Evolutionary conservation across 2,113 vertebrate species (phyloP).

Genomic region (Trinectes maculatus): DNA sequence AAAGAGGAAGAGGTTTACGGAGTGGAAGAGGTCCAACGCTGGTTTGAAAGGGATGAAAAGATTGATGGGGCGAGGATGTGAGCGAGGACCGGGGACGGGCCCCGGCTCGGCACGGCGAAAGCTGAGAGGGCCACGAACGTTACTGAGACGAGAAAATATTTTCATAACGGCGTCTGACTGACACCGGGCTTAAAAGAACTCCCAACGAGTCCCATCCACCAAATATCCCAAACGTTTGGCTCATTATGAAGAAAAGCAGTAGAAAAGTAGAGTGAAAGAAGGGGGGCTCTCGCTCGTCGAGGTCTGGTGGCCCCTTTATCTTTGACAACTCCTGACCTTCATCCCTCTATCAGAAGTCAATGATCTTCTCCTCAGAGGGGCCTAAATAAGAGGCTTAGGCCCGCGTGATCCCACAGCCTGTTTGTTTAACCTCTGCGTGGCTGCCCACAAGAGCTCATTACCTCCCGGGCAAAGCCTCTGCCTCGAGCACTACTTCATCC

Average conservation of each 20-base stretch:
- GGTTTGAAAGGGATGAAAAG: slow-evolving; percentile 43
- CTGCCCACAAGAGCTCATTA: slow-evolving; percentile 70
- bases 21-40: slow-evolving; percentile 35
- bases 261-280: background rate
- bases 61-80: slow-evolving; percentile 42
- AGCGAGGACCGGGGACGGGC: slow-evolving; percentile 16
- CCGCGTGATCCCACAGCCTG: slow-evolving; percentile 72
- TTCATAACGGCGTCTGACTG: slow-evolving; percentile 46
- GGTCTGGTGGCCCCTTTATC: slow-evolving; percentile 23
- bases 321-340: slow-evolving; percentile 54
- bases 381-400: slow-evolving; percentile 74
- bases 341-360: slow-evolving; percentile 73
- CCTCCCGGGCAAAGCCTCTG: slow-evolving; percentile 21
- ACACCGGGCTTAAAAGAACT: slow-evolving; percentile 49
- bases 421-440: slow-evolving; percentile 76
- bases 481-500: slow-evolving; percentile 19
- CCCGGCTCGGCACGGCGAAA: slow-evolving; percentile 31
- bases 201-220: slow-evolving; percentile 5
- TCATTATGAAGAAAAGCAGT: slow-evolving; percentile 13
- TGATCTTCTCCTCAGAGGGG: slow-evolving; percentile 73
- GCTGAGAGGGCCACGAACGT: slow-evolving; percentile 28
- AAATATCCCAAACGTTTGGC: slow-evolving; percentile 9
- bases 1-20: slow-evolving; percentile 52
- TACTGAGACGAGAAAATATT: slow-evolving; percentile 55
- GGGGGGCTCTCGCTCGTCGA: background rate